Conservation (phyloP, 2,113 vertebrate species). For the Semicossyphus pulcher region DNA sequence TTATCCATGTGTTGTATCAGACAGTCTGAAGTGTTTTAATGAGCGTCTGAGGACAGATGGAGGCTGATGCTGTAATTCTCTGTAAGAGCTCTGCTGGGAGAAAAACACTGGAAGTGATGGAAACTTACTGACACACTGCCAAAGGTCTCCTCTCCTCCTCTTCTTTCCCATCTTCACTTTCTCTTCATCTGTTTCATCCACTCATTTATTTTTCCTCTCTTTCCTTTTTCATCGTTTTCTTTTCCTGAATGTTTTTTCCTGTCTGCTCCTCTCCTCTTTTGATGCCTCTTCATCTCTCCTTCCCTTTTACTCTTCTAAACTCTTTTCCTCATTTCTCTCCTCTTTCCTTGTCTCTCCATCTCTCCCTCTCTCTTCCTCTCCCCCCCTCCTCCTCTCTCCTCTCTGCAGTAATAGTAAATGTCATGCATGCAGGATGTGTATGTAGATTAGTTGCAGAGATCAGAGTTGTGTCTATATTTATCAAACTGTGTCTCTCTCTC, state of each 20-base stretch:
- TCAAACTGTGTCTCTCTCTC: too few relatives aligned
- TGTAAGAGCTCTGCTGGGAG: constrained; percentile 24
- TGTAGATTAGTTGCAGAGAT: constrained; percentile 52
- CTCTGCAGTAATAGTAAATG: constrained; percentile 36
- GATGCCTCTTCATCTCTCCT: too few relatives aligned
- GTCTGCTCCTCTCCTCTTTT: background rate
- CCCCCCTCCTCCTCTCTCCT: background rate
- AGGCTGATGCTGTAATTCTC: constrained; percentile 33
- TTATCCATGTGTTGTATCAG: background rate
- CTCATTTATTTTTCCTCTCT: too few relatives aligned
- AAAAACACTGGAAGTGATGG: background rate
- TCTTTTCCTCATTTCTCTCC: too few relatives aligned
- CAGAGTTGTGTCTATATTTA: constrained; percentile 52
- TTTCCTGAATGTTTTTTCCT: too few relatives aligned
- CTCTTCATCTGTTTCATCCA: too few relatives aligned
- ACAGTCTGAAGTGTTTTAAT: constrained; percentile 2
- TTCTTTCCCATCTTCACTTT: too few relatives aligned
- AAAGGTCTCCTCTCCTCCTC: background rate
- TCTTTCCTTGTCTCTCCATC: background rate
- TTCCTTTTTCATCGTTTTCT: background rate
- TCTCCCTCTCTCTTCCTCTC: too few relatives aligned
- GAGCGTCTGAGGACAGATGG: constrained; percentile 19
- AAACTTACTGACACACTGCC: background rate
- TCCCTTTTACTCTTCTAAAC: too few relatives aligned
- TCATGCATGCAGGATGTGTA: constrained; percentile 51